These are phyloP conservation scores for Pocillopora verrucosa DNA, from an alignment of 64 coral and sea anemone genomes.

Conservation along the genomic window DNA sequence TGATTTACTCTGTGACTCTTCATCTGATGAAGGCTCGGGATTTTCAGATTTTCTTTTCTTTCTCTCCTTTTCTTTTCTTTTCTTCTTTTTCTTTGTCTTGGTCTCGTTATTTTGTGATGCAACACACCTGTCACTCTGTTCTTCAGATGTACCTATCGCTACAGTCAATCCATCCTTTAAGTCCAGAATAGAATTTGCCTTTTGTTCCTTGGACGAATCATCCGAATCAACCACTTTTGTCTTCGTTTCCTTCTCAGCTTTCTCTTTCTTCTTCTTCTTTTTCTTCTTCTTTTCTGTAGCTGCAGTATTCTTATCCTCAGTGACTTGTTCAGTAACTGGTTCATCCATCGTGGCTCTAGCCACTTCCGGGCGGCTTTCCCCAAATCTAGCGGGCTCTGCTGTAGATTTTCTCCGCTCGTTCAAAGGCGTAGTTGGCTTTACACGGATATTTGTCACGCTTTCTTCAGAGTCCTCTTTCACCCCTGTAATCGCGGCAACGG, in stretches of 20 bases:
- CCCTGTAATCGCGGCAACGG: neutral
- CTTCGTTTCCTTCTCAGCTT: neutral
- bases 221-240: neutral
- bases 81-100: conserved; percentile 28
- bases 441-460: neutral
- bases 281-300: neutral
- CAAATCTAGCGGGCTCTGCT: neutral
- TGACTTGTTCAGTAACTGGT: no score
- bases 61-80: neutral
- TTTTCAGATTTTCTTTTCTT: neutral
- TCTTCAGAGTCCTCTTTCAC: neutral
- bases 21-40: neutral
- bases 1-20: neutral
- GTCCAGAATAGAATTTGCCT: neutral
- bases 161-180: neutral
- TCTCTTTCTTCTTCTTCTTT: conserved; percentile 21
- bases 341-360: neutral
- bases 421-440: neutral
- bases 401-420: conserved; percentile 1
- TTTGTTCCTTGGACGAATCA: neutral
- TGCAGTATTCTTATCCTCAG: neutral
- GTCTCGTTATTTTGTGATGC: neutral
- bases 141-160: neutral
- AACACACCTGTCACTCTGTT: no score
- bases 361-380: neutral